Conservation (phyloP, 2,113 vertebrate species). For the Ariopsis seemanni region DNA sequence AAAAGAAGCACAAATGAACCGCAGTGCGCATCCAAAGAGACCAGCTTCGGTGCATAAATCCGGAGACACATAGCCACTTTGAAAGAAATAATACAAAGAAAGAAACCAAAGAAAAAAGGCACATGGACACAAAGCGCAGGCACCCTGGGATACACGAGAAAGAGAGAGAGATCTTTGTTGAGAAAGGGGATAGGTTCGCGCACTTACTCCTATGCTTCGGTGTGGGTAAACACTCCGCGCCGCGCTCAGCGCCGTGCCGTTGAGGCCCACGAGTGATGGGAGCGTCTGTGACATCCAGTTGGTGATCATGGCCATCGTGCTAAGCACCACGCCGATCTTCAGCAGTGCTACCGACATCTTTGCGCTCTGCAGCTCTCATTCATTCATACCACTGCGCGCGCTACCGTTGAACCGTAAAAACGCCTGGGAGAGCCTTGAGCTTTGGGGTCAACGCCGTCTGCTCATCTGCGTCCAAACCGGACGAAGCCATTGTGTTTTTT, state of each 20-base stretch:
- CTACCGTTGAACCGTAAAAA: constrained; percentile 64
- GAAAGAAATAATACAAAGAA: background rate
- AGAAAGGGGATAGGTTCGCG: constrained; percentile 20
- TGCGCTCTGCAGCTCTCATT: constrained; percentile 79
- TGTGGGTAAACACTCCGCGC: constrained; percentile 86
- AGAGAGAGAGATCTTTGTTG: background rate
- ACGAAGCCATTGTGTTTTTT: constrained; percentile 55
- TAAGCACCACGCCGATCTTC: constrained; percentile 97
- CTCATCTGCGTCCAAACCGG: constrained; percentile 64
- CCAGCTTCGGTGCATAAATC: background rate
- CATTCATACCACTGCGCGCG: constrained; percentile 69
- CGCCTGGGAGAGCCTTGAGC: constrained; percentile 64
- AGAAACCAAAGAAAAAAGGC: background rate
- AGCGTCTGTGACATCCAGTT: constrained; percentile 99
- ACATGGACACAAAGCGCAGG: background rate
- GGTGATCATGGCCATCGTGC: constrained; percentile 99
- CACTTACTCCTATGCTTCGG: constrained; percentile 93
- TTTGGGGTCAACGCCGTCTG: constrained; percentile 48
- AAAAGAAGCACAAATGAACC: background rate
- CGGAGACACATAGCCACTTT: background rate
- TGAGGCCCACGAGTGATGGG: constrained; percentile 94
- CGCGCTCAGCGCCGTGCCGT: constrained; percentile 88
- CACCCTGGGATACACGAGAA: background rate
- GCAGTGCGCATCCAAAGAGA: background rate
- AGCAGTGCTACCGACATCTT: constrained; percentile 94